A percentile compares a stretch with the other conserved stretches of the same genome.
phyloP scores from a whole-genome alignment of 2,113 vertebrate species.

The Barbus barbus region DNA sequence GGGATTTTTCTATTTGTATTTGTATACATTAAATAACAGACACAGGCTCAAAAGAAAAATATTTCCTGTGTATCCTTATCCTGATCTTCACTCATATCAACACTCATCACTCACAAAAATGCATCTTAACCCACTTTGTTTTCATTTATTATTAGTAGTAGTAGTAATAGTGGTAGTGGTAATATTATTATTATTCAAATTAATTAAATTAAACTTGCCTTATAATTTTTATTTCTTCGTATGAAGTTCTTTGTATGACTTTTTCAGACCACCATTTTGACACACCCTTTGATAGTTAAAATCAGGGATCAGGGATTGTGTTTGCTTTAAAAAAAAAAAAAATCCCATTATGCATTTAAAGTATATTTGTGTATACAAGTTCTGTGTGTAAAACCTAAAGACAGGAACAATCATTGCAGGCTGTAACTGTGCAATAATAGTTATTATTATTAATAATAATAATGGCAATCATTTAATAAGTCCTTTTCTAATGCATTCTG shows the following conservation, averaged over 20 bases:
- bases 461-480: neutral
- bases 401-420: too few species aligned
- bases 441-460: neutral
- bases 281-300: neutral
- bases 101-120: slow-evolving; percentile 58
- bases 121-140: neutral
- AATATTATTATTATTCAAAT: too few species aligned
- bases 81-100: slow-evolving; percentile 66
- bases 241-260: neutral
- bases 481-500: neutral
- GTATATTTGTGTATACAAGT: neutral
- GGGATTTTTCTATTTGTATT: neutral
- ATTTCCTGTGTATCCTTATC: neutral
- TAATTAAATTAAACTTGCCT: neutral
- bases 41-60: too few species aligned
- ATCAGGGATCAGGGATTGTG: too few species aligned
- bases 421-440: too few species aligned
- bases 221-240: neutral
- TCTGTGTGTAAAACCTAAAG: neutral
- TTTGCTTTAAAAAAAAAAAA: neutral
- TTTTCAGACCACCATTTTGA: neutral
- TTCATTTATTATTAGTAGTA: too few species aligned
- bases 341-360: neutral
- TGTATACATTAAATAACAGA: too few species aligned
- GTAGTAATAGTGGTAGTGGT: too few species aligned